Evolutionary conservation across 2,888 invertebrate species (phyloP), one percentile per base, ranked within the genome.

Genomic region (Tenthredo distinguenda): DNA sequence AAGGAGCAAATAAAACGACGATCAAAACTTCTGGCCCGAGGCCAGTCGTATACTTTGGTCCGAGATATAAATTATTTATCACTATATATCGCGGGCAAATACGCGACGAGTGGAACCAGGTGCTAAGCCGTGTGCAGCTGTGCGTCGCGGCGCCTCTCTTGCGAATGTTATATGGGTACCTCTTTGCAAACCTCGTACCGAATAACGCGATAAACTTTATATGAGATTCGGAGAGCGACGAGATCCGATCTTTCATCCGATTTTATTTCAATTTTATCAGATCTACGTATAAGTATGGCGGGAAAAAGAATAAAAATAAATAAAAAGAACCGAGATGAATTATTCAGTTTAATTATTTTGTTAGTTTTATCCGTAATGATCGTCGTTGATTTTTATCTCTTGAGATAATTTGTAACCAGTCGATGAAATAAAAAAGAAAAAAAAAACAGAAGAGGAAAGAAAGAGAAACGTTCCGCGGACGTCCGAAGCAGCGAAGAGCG

Each of bases 21-120:
- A 71, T 58, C 43, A 86, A 84, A 86, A 86, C 87, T 89, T 84
- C 89, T 91, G 91, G 91, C 89, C 85, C 86, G n/a, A 85, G 85
- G 90, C 91, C 91, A 91, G 89, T 89, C 89, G 88, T 89, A 43
- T 43, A 43, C 31, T n/a, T 12, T 3, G 21, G n/a, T 62, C 21
- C 47, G 89, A 90, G 87, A 87, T 90, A 91, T 91, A 91, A 92
- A 91, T 91, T 89, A 91, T 91, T 91, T 90, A 92, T 91, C 91
- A 88, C 88, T 86, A 88, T 90, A 77, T 50, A 81, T 50, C 31
- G 50, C 90, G 89, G 87, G 88, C 89, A 89, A 55, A 84, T 26
- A 89, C 89, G 71, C 85, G 89, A 88, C 71, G 88, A 85, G 82
- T 74, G 65, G 43, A 79, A 82, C 85, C 85, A 85, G 85, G 82